Evolutionary conservation across 2,888 invertebrate genomes (phyloP).

Genomic region (Drosophila prolongata): DNA sequence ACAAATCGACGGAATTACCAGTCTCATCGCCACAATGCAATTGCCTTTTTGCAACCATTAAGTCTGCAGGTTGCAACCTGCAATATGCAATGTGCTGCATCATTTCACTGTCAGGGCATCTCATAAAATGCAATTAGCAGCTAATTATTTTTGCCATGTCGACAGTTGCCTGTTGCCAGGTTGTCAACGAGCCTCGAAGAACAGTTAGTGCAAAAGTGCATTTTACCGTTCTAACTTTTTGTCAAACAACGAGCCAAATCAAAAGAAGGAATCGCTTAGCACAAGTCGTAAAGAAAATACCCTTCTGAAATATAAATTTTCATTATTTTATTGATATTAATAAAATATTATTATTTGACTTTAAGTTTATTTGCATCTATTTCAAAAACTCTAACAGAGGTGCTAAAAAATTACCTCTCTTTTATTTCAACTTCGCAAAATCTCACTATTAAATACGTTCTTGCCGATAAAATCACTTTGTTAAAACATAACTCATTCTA

Average conservation of each 20-base stretch:
- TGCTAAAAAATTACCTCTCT: no score
- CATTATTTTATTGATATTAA: no score
- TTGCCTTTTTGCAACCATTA: not conserved
- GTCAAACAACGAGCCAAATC: constrained; percentile 65
- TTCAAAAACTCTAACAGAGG: no score
- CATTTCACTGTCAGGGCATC: constrained; percentile 45
- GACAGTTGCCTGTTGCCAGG: constrained; percentile 18
- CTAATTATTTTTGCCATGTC: constrained; percentile 67
- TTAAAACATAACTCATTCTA: constrained; percentile 15
- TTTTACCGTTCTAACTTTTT: constrained; percentile 65
- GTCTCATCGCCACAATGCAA: constrained; percentile 13
- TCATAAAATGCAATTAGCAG: constrained; percentile 64
- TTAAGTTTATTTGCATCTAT: no score
- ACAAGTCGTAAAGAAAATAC: constrained; percentile 12
- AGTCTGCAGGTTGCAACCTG: constrained; percentile 3
- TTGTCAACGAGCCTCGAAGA: constrained; percentile 51
- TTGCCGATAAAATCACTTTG: not conserved
- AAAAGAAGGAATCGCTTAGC: constrained; percentile 7
- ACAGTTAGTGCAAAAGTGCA: constrained; percentile 60
- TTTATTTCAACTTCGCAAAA: not conserved
- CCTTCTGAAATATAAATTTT: not conserved
- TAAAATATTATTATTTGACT: no score
- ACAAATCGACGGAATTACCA: constrained; percentile 17
- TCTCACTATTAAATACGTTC: not conserved
- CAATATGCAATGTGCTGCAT: constrained; percentile 29